Conservation (phyloP, 2,888 invertebrate genomes). For the Aphodius sticticus region DNA sequence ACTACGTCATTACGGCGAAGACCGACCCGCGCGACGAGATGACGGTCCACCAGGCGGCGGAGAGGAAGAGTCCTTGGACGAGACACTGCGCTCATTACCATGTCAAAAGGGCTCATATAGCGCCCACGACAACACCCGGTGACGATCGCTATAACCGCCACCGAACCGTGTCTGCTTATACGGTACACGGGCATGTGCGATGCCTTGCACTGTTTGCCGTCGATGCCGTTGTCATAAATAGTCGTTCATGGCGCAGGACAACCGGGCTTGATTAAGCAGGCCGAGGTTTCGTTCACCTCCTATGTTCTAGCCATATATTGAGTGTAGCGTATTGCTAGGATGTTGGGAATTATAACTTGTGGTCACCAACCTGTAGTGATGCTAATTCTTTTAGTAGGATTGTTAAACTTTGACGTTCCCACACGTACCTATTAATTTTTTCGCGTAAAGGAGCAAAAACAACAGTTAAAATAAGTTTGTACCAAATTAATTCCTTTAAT, state of each 20-base stretch:
- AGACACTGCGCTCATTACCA: constrained; percentile 45
- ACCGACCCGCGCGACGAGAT: background rate
- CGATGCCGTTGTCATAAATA: constrained; percentile 4
- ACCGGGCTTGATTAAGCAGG: background rate
- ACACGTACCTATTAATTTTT: too few relatives aligned
- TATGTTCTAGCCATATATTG: background rate
- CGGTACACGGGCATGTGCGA: background rate
- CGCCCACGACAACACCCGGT: constrained; percentile 13
- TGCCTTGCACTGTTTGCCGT: constrained; percentile 4
- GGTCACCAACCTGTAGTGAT: background rate
- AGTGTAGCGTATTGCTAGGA: background rate
- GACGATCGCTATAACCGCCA: constrained; percentile 23
- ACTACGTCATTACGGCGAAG: background rate
- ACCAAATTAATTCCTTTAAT: too few relatives aligned
- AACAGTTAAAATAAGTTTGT: too few relatives aligned
- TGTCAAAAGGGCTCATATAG: constrained; percentile 49
- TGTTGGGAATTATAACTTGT: background rate
- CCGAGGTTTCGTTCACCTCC: background rate
- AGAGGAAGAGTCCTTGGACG: background rate
- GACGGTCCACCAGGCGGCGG: background rate
- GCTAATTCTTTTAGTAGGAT: too few relatives aligned
- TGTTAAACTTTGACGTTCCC: too few relatives aligned
- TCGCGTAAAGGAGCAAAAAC: too few relatives aligned
- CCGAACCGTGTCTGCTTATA: constrained; percentile 38
- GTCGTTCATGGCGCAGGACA: background rate